Conservation (phyloP, 1,140 invertebrate species). For the Hypothenemus hampei region DNA sequence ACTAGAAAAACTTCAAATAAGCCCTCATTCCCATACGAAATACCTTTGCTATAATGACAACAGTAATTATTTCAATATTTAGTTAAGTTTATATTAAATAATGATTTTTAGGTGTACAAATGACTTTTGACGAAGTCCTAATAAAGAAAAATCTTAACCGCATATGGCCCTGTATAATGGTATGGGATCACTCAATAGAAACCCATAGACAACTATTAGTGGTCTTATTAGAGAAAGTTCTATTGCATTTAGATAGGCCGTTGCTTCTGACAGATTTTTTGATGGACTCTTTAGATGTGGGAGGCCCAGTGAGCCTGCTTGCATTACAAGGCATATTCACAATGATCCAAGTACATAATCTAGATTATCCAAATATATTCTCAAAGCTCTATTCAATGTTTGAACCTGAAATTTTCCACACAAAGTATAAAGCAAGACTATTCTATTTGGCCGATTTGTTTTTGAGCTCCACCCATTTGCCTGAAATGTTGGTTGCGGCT, state of each 20-base stretch:
- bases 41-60: conserved; percentile 47
- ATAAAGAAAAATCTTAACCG: conserved; percentile 53
- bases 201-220: conserved; percentile 75
- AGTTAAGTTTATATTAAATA: background rate
- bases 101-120: conserved; percentile 8
- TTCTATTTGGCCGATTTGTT: conserved; percentile 88
- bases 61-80: conserved; percentile 31
- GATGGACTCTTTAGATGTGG: conserved; percentile 80
- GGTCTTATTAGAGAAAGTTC: conserved; percentile 74
- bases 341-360: conserved; percentile 85
- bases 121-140: conserved; percentile 39
- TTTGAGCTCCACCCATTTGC: conserved; percentile 89
- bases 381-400: conserved; percentile 90
- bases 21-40: conserved; percentile 32
- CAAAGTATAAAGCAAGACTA: conserved; percentile 80
- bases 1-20: conserved; percentile 53
- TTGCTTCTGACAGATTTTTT: conserved; percentile 87
- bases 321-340: conserved; percentile 91
- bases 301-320: conserved; percentile 80
- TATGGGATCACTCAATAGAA: conserved; percentile 58
- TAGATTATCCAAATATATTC: conserved; percentile 95
- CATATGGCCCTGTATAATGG: conserved; percentile 66
- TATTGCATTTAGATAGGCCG: conserved; percentile 76
- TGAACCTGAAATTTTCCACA: conserved; percentile 82
- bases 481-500: conserved; percentile 85